Evolutionary conservation across 2,888 invertebrate species (phyloP), one percentile per base, ranked within the genome.

Genomic region (Drosophila basisetae): DNA sequence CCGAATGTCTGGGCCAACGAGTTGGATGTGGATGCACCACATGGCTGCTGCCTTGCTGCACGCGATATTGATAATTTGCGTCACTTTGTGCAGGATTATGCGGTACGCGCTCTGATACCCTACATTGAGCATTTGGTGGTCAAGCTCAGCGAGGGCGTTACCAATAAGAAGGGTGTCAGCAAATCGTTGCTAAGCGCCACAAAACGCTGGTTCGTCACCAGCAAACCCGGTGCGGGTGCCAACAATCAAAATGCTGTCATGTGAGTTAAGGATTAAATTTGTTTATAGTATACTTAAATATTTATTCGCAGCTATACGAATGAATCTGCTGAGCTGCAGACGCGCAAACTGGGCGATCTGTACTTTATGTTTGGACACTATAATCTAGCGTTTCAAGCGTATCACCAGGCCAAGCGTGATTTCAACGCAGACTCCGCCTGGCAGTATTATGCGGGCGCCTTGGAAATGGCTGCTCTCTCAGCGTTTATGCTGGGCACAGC

Each of bases 361-460:
- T 98, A 98, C 94, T 99, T 99, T 93, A 96, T 99, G 95, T 98
- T 99, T 93, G 97, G 98, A 5, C 96, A 98, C 91, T 99, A 99
- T 94, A 96, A 96, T 79, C 95, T 97, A 80, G 98, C 99, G 10
- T 99, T 97, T 94, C 79, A 93, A 92, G 96, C 97, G 0, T 99
- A 99, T 94, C 98, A 99, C 93, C 96, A 97, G 50, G 98, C 98
- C n/a, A 99, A 99, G 94, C 95, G 98, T 62, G 99, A 99, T 93
- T 99, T 99, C 93, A 97, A 97, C 91, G 97, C 97, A 2, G 99
- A 99, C 92, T 97, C 98, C 82, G 99, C 99, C 0, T 99, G 99
- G 99, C 95, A 99, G 35, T 97, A 99, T 93, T 99, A 97, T 93
- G 99, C 99, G 1, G 98, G 99, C 13, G 98, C 99, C 7, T 94